Evolutionary conservation across 2,888 invertebrate genomes (phyloP).

Genomic region (Caenorhabditis afra): DNA sequence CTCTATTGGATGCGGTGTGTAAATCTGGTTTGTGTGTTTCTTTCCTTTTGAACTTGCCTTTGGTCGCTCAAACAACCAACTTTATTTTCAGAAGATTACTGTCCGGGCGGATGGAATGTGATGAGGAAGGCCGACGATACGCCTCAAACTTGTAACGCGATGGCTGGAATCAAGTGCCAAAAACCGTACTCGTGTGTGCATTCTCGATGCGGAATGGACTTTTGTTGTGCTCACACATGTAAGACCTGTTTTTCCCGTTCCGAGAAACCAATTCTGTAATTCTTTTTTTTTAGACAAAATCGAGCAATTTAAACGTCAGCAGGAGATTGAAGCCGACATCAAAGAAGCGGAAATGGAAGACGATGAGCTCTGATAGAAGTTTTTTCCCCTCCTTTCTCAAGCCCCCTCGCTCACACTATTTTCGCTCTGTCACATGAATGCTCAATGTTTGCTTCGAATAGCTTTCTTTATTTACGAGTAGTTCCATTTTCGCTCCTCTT

Average conservation of each 20-base stretch:
- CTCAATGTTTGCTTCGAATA: constrained; percentile 1
- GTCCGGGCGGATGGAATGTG: constrained; percentile 74
- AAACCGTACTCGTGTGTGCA: constrained; percentile 76
- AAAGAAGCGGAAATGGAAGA: constrained; percentile 54
- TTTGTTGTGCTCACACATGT: constrained; percentile 76
- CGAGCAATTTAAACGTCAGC: constrained; percentile 48
- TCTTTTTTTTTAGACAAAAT: constrained; percentile 41
- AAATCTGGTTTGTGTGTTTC: constrained; percentile 42
- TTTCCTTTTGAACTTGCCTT: no score
- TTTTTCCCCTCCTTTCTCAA: not conserved
- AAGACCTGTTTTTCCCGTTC: constrained; percentile 1
- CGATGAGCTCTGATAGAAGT: constrained; percentile 44
- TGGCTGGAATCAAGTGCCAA: constrained; percentile 69
- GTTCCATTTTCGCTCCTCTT: not conserved
- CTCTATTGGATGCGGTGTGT: constrained; percentile 41
- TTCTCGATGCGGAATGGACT: constrained; percentile 75
- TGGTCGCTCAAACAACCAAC: not conserved
- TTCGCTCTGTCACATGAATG: not conserved
- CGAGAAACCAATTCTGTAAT: not conserved
- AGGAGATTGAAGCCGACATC: constrained; percentile 59
- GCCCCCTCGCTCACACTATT: not conserved
- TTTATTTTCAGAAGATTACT: constrained; percentile 70
- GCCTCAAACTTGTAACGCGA: constrained; percentile 73
- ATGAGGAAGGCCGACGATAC: constrained; percentile 69
- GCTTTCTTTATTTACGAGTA: constrained; percentile 10